Evolutionary conservation across 1,140 invertebrate species (phyloP).

Genomic region (Branchinecta lynchi): DNA sequence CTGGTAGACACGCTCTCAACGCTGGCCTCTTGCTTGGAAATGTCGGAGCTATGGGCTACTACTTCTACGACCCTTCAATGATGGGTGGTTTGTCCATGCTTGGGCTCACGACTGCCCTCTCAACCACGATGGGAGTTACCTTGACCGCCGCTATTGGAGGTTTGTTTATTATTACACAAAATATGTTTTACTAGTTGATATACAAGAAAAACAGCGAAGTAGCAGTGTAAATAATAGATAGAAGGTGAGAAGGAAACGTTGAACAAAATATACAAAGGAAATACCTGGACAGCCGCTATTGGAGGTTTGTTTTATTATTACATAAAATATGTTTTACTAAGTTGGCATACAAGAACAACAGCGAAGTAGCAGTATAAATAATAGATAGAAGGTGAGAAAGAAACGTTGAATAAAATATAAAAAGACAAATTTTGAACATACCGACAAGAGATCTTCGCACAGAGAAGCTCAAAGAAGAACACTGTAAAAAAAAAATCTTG

Average conservation of each 20-base stretch:
- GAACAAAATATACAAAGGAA: constrained; percentile 34
- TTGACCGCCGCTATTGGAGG: constrained; percentile 77
- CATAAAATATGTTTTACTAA: neutral
- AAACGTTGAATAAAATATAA: too few relatives aligned
- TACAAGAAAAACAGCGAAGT: too few relatives aligned
- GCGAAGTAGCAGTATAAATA: too few relatives aligned
- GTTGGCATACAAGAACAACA: too few relatives aligned
- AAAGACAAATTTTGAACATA: too few relatives aligned
- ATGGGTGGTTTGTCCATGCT: constrained; percentile 44
- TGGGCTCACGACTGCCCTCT: constrained; percentile 53
- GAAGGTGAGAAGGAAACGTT: too few relatives aligned
- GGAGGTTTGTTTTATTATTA: constrained; percentile 43
- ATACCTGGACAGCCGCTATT: constrained; percentile 73
- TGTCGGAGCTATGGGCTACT: constrained; percentile 51
- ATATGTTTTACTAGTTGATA: too few relatives aligned
- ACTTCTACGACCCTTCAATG: constrained; percentile 45
- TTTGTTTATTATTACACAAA: constrained; percentile 26
- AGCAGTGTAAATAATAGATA: too few relatives aligned
- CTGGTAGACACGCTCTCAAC: constrained; percentile 66
- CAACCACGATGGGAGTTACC: constrained; percentile 63
- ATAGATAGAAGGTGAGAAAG: too few relatives aligned
- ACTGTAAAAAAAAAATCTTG: too few relatives aligned
- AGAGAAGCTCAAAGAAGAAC: too few relatives aligned
- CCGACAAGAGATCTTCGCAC: too few relatives aligned
- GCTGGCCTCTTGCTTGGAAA: constrained; percentile 45